These are phyloP conservation scores for Ameiurus melas DNA, from an alignment of 2,113 vertebrate genomes.

Conservation along the genomic window DNA sequence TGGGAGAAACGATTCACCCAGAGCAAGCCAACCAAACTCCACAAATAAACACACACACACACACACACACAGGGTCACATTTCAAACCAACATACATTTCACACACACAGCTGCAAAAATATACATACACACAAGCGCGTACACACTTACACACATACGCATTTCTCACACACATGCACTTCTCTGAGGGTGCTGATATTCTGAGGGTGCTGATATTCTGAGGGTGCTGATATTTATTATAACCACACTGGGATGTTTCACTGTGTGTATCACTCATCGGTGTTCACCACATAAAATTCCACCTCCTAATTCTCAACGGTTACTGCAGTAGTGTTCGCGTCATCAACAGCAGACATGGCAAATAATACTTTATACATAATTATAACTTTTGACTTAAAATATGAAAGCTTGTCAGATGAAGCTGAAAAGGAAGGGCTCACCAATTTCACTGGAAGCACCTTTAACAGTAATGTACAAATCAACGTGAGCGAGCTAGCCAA, in stretches of 20 bases:
- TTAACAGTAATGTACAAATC: slow-evolving; percentile 1
- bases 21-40: slow-evolving; percentile 9
- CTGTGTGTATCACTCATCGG: not conserved
- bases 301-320: not conserved
- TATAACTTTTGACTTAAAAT: not conserved
- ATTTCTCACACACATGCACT: not conserved
- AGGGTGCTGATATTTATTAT: not conserved
- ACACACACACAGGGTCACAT: not conserved
- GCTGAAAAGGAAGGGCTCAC: not conserved
- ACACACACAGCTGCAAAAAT: not conserved
- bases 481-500: no score
- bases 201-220: no score
- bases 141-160: not conserved
- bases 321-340: not conserved
- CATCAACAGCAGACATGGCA: not conserved
- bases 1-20: slow-evolving; percentile 6
- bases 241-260: not conserved
- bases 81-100: not conserved
- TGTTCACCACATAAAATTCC: not conserved
- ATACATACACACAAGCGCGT: not conserved
- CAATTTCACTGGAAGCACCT: not conserved
- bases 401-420: not conserved
- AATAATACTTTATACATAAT: not conserved
- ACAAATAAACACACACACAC: not conserved
- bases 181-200: not conserved